Evolutionary conservation across 2,888 invertebrate species (phyloP).

Genomic region (Drosophila longiperda): DNA sequence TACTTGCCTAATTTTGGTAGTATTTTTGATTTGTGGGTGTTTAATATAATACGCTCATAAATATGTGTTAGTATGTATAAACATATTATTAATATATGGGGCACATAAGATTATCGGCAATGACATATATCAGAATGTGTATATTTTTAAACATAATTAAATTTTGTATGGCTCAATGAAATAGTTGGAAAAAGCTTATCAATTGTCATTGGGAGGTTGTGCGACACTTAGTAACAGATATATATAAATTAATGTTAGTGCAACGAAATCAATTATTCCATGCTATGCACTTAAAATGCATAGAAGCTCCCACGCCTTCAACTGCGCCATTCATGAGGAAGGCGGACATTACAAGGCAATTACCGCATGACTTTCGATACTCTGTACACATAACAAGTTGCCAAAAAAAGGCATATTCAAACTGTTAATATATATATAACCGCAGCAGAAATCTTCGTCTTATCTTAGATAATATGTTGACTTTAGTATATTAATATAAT

Average conservation of each 20-base stretch:
- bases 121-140: constrained; percentile 57
- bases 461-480: neutral
- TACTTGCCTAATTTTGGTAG: constrained; percentile 35
- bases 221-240: constrained; percentile 1
- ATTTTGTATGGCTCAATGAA: neutral
- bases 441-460: neutral
- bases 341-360: constrained; percentile 31
- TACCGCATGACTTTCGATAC: constrained; percentile 42
- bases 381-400: neutral
- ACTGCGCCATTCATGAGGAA: constrained; percentile 26
- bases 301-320: neutral
- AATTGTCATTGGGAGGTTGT: constrained; percentile 49
- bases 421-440: neutral
- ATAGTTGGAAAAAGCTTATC: constrained; percentile 16
- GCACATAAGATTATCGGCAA: constrained; percentile 36
- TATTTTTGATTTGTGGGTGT: constrained; percentile 43
- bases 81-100: constrained; percentile 1
- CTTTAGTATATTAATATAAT: neutral
- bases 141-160: constrained; percentile 12
- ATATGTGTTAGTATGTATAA: neutral
- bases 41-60: constrained; percentile 22
- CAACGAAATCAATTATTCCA: constrained; percentile 50
- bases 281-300: constrained; percentile 29
- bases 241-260: constrained; percentile 11
- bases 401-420: neutral